phyloP scores from a whole-genome alignment of 2,797 vertebrate species.

The Pseudochromis fuscus region DNA sequence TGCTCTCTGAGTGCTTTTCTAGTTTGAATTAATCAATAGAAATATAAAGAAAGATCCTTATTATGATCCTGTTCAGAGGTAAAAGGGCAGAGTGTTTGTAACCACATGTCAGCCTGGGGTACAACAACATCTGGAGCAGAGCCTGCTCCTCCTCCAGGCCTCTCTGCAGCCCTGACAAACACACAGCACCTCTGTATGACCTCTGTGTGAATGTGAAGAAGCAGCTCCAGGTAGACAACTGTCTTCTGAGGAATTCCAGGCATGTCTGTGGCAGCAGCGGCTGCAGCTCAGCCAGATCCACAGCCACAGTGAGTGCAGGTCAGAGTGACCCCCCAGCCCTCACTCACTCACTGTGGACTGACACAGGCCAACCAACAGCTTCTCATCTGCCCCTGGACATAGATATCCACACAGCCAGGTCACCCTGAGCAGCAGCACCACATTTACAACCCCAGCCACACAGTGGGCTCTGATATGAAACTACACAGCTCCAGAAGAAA shows the following conservation, averaged over 20 bases:
- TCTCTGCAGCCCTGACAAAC: constrained; percentile 18
- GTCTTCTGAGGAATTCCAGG: constrained; percentile 14
- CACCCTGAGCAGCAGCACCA: no score
- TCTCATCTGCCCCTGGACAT: no score
- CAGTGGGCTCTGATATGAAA: no score
- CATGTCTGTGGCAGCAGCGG: not conserved
- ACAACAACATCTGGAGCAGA: constrained; percentile 58
- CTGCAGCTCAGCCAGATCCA: not conserved
- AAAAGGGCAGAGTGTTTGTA: constrained; percentile 34
- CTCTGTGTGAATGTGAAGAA: constrained; percentile 8
- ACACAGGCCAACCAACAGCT: not conserved
- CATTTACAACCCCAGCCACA: no score
- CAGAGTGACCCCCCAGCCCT: not conserved
- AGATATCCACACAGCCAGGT: no score
- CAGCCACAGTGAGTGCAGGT: not conserved
- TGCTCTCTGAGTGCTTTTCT: no score
- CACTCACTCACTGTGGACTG: constrained; percentile 5
- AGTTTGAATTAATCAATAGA: no score
- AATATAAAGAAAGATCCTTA: no score
- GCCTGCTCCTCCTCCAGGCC: constrained; percentile 6
- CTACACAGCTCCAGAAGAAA: no score
- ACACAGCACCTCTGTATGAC: constrained; percentile 38
- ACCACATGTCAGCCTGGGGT: constrained; percentile 1
- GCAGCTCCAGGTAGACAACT: constrained; percentile 21
- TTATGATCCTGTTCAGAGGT: no score